Evolutionary conservation across 2,888 invertebrate species (phyloP).

Genomic region (Habrosyne pyritoides): DNA sequence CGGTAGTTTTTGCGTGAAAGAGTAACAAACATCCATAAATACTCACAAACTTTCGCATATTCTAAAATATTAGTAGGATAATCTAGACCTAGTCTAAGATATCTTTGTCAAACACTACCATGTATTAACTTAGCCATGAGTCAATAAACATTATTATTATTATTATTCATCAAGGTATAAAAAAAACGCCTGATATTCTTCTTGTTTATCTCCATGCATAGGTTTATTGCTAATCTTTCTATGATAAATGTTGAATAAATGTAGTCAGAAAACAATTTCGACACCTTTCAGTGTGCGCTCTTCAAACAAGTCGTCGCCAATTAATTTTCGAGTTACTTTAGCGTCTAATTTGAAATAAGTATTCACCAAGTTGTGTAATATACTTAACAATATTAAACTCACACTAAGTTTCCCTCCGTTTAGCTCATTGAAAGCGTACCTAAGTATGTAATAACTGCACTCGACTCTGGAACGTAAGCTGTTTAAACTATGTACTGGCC

Average conservation of each 20-base stretch:
- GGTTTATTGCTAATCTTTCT: neutral
- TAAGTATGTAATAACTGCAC: conserved; percentile 54
- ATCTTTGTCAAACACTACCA: too few species aligned
- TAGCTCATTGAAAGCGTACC: conserved; percentile 27
- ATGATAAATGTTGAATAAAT: neutral
- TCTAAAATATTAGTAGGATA: too few species aligned
- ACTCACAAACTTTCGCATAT: too few species aligned
- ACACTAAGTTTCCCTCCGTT: conserved; percentile 21
- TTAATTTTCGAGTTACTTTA: conserved; percentile 4
- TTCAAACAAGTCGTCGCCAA: neutral
- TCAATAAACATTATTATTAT: too few species aligned
- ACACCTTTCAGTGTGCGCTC: neutral
- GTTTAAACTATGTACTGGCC: conserved; percentile 42
- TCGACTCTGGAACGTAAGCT: conserved; percentile 33
- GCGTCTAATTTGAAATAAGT: conserved; percentile 5
- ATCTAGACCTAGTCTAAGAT: too few species aligned
- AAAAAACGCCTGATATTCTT: neutral
- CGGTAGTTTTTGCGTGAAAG: too few species aligned
- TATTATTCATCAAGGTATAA: too few species aligned
- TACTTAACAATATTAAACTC: conserved; percentile 23
- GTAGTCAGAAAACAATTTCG: neutral
- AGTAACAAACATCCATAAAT: too few species aligned
- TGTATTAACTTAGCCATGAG: too few species aligned
- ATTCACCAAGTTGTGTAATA: conserved; percentile 7
- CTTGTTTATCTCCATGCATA: neutral